Percentiles rank a stretch among this genome's conserved stretches.
Conservation (phyloP, 2,888 invertebrate species). For the Phorcus lineatus region DNA sequence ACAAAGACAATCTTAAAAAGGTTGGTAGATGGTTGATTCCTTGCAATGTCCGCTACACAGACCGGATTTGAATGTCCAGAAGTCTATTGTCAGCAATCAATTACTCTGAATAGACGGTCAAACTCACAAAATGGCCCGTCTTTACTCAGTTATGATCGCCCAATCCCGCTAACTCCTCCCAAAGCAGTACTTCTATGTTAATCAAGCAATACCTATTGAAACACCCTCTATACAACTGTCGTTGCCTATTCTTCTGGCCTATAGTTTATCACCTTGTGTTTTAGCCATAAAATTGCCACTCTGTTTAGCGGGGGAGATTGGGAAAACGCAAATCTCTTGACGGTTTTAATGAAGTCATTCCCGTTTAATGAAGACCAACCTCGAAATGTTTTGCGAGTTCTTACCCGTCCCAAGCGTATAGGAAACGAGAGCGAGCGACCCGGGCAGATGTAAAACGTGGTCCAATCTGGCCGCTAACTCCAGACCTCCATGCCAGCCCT, state of each 20-base stretch:
- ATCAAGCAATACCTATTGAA: not conserved
- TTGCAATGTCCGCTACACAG: too few relatives aligned
- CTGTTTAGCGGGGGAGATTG: conserved; percentile 5
- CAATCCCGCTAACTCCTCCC: not conserved
- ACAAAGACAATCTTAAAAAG: too few relatives aligned
- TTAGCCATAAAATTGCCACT: conserved; percentile 20
- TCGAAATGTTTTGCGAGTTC: conserved; percentile 9
- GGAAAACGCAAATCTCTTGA: conserved; percentile 24
- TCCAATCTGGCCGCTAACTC: conserved; percentile 4
- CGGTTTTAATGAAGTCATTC: conserved; percentile 24
- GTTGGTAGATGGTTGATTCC: too few relatives aligned
- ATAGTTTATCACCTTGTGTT: conserved; percentile 18
- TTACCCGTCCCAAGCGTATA: conserved; percentile 12
- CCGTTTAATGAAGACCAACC: conserved; percentile 24
- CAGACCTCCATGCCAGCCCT: not conserved
- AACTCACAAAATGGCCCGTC: not conserved
- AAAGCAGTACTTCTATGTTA: not conserved
- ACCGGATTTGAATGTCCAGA: too few relatives aligned
- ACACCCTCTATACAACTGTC: not conserved
- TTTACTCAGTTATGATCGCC: not conserved
- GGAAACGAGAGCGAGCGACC: not conserved
- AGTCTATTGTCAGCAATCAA: not conserved
- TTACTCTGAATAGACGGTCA: not conserved
- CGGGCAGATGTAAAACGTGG: conserved; percentile 26
- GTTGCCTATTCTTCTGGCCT: not conserved